Base-by-base conservation (phyloP, 2,888 invertebrate genomes). In the Agrotis segetum region DNA sequence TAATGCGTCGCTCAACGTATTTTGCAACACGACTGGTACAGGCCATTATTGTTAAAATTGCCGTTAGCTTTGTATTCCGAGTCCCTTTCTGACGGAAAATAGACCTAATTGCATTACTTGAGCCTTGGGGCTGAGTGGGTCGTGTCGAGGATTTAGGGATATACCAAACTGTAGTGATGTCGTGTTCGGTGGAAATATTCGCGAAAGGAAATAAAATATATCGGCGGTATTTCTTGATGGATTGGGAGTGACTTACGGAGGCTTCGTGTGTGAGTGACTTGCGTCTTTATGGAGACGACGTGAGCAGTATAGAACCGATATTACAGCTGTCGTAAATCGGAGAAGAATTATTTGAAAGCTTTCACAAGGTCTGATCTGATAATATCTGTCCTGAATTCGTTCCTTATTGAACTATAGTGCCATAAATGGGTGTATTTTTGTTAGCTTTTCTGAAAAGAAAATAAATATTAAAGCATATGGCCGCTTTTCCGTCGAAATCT, bases 91-190 rank as follows among this genome's bases (percentile, higher is more conserved):
- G 53, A 64, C 74, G 66, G 73, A 83, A 84, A 85, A 85, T 86
- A 79, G 76, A 82, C 79, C 84, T 85, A 87, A 87, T 88, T 87
- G 83, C 82, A 84, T 82, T 82, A 77, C 70, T 79, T 67, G 69
- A 74, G 73, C 67, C 67, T 63, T 72, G 56, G 71, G 71, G 61
- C 60, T 70, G 72, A 74, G 77, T 75, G 79, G 70, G 71, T 76
- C 76, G 77, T 74, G 67, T 78, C 63, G 64, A 69, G 66, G 77
- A 79, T 84, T 83, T 75, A 72, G 63, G 61, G 76, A 79, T 77
- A 73, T 77, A 71, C 44, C 29, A 44, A 67, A 65, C 44, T 74
- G 46, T 69, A 71, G 66, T 68, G 72, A 60, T 69, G 71, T 76
- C 71, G 67, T 79, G 78, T 78, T 70, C 53, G 71, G 66, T 71